Evolutionary conservation across 2,113 vertebrate genomes (phyloP).

Genomic region (Polypterus senegalus): DNA sequence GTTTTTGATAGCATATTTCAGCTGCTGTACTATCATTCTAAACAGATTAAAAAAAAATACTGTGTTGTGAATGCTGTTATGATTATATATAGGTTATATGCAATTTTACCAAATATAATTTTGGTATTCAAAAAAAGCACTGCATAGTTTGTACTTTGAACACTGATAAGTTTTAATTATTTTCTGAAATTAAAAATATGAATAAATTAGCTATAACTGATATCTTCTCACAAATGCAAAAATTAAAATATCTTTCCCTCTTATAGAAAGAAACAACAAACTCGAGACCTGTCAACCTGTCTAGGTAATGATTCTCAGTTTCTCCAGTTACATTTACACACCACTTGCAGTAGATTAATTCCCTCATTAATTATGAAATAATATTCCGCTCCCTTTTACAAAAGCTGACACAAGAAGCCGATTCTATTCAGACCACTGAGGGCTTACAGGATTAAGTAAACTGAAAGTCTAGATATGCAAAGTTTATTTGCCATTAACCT

Average conservation of each 20-base stretch:
- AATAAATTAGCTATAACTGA: no score
- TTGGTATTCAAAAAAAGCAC: no score
- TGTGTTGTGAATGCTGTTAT: conserved; percentile 38
- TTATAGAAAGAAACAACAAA: conserved; percentile 17
- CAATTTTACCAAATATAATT: no score
- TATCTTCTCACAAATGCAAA: no score
- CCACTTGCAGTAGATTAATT: conserved; percentile 59
- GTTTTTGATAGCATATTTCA: neutral
- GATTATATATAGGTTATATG: no score
- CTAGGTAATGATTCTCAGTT: conserved; percentile 42
- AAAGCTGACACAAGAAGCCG: conserved; percentile 3
- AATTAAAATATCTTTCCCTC: neutral
- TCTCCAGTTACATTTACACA: conserved; percentile 71
- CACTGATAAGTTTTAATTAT: no score
- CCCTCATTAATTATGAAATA: conserved; percentile 84
- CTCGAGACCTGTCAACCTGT: conserved; percentile 43
- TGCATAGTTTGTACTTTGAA: no score
- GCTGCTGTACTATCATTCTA: no score
- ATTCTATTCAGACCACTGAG: neutral
- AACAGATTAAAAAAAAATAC: conserved; percentile 23
- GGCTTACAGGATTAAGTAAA: neutral
- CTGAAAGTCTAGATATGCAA: neutral
- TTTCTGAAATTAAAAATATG: no score
- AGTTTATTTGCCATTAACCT: neutral
- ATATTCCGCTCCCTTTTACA: conserved; percentile 69